A percentile compares a stretch with the other conserved stretches of the same genome.
These are phyloP conservation scores for Theocolax elegans DNA, from an alignment of 1,140 invertebrate species.

Conservation along the genomic window DNA sequence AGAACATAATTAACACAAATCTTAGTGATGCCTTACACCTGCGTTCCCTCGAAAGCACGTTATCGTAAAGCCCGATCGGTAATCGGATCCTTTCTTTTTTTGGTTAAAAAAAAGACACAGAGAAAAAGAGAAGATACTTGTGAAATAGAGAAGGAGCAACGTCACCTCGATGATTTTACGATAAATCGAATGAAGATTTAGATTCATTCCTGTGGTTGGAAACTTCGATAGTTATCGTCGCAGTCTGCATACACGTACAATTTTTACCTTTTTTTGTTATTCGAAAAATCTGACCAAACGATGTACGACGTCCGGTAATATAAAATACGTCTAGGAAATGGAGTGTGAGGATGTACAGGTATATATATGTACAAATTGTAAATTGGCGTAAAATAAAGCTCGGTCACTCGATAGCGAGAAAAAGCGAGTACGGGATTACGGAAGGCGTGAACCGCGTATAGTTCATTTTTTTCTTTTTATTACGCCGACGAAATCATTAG, in stretches of 20 bases:
- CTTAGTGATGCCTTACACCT: constrained; percentile 17
- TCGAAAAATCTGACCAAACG: too few species aligned
- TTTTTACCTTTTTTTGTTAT: background rate
- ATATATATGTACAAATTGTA: too few species aligned
- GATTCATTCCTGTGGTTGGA: background rate
- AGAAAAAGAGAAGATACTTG: too few species aligned
- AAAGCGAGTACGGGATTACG: too few species aligned
- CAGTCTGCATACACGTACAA: background rate
- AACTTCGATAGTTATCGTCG: background rate
- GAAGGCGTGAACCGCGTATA: background rate
- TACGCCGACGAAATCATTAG: constrained; percentile 31
- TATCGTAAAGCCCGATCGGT: constrained; percentile 12
- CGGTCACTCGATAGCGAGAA: too few species aligned
- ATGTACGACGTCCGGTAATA: too few species aligned
- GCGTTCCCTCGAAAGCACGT: constrained; percentile 6
- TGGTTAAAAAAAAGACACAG: background rate
- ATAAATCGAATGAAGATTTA: constrained; percentile 19
- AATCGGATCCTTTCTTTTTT: constrained; percentile 30
- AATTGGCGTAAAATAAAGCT: too few species aligned
- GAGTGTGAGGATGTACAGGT: too few species aligned
- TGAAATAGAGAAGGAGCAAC: constrained; percentile 4
- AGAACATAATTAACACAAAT: background rate
- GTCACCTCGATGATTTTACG: constrained; percentile 14
- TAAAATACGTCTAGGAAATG: too few species aligned
- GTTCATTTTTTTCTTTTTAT: constrained; percentile 24